Base-by-base conservation (phyloP, 2,113 vertebrate genomes). In the Garra rufa region DNA sequence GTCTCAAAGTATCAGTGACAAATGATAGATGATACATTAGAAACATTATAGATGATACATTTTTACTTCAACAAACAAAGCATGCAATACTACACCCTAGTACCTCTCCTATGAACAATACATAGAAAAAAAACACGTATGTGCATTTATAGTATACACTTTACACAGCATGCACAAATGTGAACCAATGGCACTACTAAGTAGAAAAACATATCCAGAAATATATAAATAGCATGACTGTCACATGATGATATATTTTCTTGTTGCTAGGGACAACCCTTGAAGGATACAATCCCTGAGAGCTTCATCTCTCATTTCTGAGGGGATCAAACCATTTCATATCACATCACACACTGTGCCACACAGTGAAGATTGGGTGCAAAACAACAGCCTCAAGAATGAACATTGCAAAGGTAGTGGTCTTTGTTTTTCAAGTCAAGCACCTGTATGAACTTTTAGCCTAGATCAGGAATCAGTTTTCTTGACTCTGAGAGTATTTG, bases 181-280 rank as follows among this genome's bases (percentile, higher is more conserved):
- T 71, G n/a, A 44, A 73, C 69, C 69, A 43, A 59, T 46, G 24
- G 19, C n/a, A 80, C 57, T 9, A 34, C 26, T 13, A 46, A 28
- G 11, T 11, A 61, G 21, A 71, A 44, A 73, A 26, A 73, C 46
- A 14, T 26, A 43, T 73, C 6, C 55, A 44, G 55, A 78, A 61
- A 85, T 17, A 55, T 75, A 82, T 71, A 86, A 88, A 76, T 86
- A 86, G 82, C 52, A 83, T 70, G 43, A 44, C 24, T 41, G 48
- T 57, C 46, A 88, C 76, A 76, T 81, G 46, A 71, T 86, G 87
- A 80, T 46, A 34, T 67, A 63, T 43, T 77, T 78, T 81, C 86
- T 83, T 71, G 87, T 88, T 89, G 86, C 88, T 81, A 88, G 24
- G 82, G 86, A 88, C 88, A 89, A 88, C 86, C 80, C 83, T 80